Evolutionary conservation across 2,113 vertebrate genomes (phyloP).

Genomic region (Rana temporaria): DNA sequence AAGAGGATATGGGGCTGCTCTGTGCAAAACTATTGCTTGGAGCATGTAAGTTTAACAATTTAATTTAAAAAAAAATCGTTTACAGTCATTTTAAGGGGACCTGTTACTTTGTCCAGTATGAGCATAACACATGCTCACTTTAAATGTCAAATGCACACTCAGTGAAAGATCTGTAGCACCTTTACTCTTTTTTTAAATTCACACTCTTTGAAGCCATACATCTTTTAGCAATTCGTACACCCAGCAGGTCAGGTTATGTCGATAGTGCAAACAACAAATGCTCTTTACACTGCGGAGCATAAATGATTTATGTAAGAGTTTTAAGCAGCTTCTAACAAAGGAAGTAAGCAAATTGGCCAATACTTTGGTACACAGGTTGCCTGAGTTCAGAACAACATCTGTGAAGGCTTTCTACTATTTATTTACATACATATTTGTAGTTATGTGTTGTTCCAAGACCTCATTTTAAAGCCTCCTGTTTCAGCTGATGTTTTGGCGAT

Average conservation of each 20-base stretch:
- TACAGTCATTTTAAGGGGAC: too few relatives aligned
- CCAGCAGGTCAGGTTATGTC: too few relatives aligned
- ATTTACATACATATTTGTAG: slow-evolving; percentile 18
- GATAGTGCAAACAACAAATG: too few relatives aligned
- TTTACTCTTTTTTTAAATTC: not conserved
- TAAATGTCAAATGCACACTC: too few relatives aligned
- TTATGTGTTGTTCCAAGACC: slow-evolving; percentile 13
- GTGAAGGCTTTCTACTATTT: slow-evolving; percentile 3
- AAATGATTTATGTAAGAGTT: not conserved
- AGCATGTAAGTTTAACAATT: too few relatives aligned
- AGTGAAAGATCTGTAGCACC: too few relatives aligned
- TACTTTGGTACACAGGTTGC: slow-evolving; percentile 9
- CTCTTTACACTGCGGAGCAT: too few relatives aligned
- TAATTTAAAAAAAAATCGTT: too few relatives aligned
- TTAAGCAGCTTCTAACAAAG: not conserved
- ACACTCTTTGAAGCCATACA: not conserved
- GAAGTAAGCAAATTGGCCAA: slow-evolving; percentile 1
- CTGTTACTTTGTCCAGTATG: too few relatives aligned
- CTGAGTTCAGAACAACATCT: slow-evolving; percentile 24
- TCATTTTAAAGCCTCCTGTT: slow-evolving; percentile 49
- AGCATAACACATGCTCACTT: too few relatives aligned
- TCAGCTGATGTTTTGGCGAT: slow-evolving; percentile 69
- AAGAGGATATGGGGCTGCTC: too few relatives aligned
- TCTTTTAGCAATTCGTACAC: not conserved
- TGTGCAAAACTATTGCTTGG: too few relatives aligned